A percentile compares a stretch with the other conserved stretches of the same genome.
These are phyloP conservation scores for Oreochromis niloticus DNA, from an alignment of 2,113 vertebrate species.

Conservation along the genomic window DNA sequence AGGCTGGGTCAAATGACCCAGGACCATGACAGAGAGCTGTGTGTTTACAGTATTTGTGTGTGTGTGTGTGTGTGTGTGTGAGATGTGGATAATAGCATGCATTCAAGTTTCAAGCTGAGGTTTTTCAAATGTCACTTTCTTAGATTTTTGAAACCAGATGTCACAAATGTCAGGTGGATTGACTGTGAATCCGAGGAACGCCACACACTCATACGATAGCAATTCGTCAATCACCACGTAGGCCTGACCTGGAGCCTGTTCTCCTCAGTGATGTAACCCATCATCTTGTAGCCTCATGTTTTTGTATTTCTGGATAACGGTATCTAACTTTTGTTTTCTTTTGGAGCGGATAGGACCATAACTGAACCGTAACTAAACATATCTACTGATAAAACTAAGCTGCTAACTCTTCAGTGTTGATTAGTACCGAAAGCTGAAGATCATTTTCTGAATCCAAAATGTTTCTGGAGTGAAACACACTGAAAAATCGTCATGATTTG, in stretches of 20 bases:
- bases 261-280: neutral
- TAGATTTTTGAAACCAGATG: neutral
- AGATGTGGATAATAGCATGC: neutral
- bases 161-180: neutral
- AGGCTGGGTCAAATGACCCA: neutral
- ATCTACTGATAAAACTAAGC: neutral
- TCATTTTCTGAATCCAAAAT: neutral
- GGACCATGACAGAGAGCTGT: neutral
- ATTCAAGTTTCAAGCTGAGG: neutral
- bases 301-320: neutral
- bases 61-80: no score
- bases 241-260: neutral
- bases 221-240: neutral
- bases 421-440: neutral
- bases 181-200: neutral
- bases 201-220: neutral
- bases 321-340: neutral
- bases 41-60: neutral
- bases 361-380: neutral
- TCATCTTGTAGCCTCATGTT: neutral
- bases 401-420: neutral
- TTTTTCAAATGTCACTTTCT: neutral
- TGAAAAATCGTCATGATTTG: neutral
- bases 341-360: neutral
- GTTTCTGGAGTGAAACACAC: neutral